A percentile compares a stretch with the other conserved stretches of the same genome.
Conservation (phyloP, 1,140 invertebrate genomes). For the Drosophila kanapiae region DNA sequence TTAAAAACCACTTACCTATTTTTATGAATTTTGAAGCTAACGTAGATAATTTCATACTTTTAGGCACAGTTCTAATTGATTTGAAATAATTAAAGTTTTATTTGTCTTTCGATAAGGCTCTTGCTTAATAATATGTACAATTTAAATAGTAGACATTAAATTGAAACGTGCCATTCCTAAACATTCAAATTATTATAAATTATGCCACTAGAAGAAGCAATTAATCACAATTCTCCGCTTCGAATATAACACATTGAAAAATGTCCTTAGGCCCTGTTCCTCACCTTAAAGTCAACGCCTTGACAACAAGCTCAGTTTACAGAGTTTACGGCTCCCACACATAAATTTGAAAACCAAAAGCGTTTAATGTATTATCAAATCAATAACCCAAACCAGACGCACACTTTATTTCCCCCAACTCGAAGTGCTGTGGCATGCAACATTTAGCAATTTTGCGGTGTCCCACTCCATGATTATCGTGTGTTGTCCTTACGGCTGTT, state of each 20-base stretch:
- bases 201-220: neutral
- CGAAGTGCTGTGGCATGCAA: conserved; percentile 52
- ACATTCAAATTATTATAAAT: neutral
- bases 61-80: neutral
- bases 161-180: neutral
- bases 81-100: neutral
- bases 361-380: conserved; percentile 43
- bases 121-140: neutral
- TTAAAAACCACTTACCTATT: no score
- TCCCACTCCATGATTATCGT: conserved; percentile 31
- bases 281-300: conserved; percentile 5
- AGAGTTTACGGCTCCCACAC: conserved; percentile 11
- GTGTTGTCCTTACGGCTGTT: conserved; percentile 36
- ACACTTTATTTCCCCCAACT: conserved; percentile 9
- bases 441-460: conserved; percentile 58
- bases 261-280: neutral
- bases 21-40: neutral
- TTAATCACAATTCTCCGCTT: neutral
- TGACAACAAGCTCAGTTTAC: neutral
- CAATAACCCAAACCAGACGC: conserved; percentile 46
- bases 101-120: no score
- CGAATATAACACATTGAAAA: neutral
- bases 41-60: neutral
- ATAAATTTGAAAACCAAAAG: conserved; percentile 18
- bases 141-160: no score